These are phyloP conservation scores for Drosophila kambysellisi DNA, from an alignment of 2,888 invertebrate species.

Conservation along the genomic window DNA sequence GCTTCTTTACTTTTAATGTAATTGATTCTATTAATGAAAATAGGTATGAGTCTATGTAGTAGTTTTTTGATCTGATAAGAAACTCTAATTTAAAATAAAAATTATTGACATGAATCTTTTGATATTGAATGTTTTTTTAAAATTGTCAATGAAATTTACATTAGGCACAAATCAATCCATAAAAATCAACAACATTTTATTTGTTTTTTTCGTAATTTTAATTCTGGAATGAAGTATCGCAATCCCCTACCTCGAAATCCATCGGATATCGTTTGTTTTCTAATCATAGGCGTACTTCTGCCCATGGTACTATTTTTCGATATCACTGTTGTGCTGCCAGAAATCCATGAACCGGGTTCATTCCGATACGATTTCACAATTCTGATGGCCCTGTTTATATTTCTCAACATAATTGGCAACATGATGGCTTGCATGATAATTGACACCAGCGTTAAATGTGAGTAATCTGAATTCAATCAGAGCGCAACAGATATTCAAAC, in stretches of 20 bases:
- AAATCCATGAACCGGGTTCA: slow-evolving; percentile 87
- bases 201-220: background rate
- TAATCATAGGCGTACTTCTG: slow-evolving; percentile 66
- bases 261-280: slow-evolving; percentile 54
- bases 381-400: slow-evolving; percentile 88
- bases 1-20: background rate
- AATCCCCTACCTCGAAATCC: slow-evolving; percentile 19
- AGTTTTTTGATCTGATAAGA: background rate
- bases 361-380: slow-evolving; percentile 87
- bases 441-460: slow-evolving; percentile 90
- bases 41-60: background rate
- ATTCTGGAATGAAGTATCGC: slow-evolving; percentile 41
- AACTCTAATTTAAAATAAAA: background rate
- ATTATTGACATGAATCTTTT: background rate
- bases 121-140: background rate
- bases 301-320: slow-evolving; percentile 81
- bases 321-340: slow-evolving; percentile 90
- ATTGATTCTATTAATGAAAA: background rate
- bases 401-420: slow-evolving; percentile 92
- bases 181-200: background rate
- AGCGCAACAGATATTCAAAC: background rate
- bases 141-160: background rate
- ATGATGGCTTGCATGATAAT: slow-evolving; percentile 90
- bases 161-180: background rate
- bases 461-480: slow-evolving; percentile 53